Percentiles rank a stretch among this genome's conserved stretches.
phyloP scores from a whole-genome alignment of 2,113 vertebrate species.

The Collichthys lucidus region DNA sequence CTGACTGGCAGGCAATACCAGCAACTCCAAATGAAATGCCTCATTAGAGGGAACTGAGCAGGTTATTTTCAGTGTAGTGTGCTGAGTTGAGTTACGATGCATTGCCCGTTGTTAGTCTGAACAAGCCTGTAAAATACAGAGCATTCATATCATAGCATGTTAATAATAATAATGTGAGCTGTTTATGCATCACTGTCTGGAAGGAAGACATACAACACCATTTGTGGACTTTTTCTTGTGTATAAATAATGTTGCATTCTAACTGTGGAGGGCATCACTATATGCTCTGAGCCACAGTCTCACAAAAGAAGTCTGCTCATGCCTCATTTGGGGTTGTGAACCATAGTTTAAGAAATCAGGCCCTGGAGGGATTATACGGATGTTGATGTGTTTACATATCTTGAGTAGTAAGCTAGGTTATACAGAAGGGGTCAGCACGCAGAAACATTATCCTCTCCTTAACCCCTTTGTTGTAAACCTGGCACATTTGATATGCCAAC shows the following conservation, averaged over 20 bases:
- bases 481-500: conserved; percentile 1
- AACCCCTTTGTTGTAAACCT: conserved; percentile 26
- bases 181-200: neutral
- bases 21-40: conserved; percentile 21
- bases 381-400: conserved; percentile 39
- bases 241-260: conserved; percentile 1
- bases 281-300: conserved; percentile 10
- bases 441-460: conserved; percentile 27
- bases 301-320: conserved; percentile 15
- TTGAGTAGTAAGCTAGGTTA: conserved; percentile 20
- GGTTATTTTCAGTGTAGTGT: neutral
- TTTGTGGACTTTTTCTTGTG: neutral
- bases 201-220: neutral
- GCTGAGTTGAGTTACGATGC: conserved; percentile 2
- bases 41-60: conserved; percentile 16
- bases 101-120: neutral
- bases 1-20: conserved; percentile 8
- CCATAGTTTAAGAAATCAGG: conserved; percentile 29
- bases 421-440: conserved; percentile 35
- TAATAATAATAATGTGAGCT: neutral
- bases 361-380: conserved; percentile 51
- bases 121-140: conserved; percentile 4
- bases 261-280: neutral
- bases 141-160: neutral
- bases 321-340: conserved; percentile 28